phyloP scores from a whole-genome alignment of 2,888 invertebrate genomes.

The Ormyrus pomaceus region DNA sequence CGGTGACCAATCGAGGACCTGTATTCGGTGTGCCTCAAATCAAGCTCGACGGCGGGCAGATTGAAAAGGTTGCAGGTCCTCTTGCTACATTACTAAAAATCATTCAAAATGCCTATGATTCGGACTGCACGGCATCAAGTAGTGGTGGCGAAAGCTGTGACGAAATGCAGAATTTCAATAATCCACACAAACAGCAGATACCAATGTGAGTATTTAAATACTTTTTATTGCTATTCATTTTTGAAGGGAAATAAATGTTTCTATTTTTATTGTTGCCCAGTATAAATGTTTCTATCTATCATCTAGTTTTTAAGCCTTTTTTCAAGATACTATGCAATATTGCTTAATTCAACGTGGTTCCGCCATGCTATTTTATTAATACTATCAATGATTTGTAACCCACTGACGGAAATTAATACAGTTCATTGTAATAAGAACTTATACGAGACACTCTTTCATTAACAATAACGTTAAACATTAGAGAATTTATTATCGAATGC shows the following conservation, averaged over 20 bases:
- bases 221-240: neutral
- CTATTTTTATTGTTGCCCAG: neutral
- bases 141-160: slow-evolving; percentile 97
- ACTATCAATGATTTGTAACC: neutral
- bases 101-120: slow-evolving; percentile 88
- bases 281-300: neutral
- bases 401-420: neutral
- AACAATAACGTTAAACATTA: too few relatives aligned
- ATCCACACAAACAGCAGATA: slow-evolving; percentile 85
- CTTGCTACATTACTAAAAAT: slow-evolving; percentile 85
- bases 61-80: slow-evolving; percentile 85
- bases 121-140: slow-evolving; percentile 95
- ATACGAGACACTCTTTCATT: too few relatives aligned
- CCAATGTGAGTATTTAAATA: slow-evolving; percentile 83
- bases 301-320: neutral
- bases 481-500: too few relatives aligned
- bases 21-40: slow-evolving; percentile 70
- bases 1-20: slow-evolving; percentile 65
- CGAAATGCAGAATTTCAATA: slow-evolving; percentile 88
- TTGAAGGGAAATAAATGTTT: neutral
- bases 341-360: neutral
- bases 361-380: neutral
- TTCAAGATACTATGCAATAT: neutral
- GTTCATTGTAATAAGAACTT: neutral
- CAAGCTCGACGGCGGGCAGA: slow-evolving; percentile 75